A percentile compares a stretch with the other conserved stretches of the same genome.
phyloP scores from a whole-genome alignment of 2,888 invertebrate species.

The Drosophila hamatofila region DNA sequence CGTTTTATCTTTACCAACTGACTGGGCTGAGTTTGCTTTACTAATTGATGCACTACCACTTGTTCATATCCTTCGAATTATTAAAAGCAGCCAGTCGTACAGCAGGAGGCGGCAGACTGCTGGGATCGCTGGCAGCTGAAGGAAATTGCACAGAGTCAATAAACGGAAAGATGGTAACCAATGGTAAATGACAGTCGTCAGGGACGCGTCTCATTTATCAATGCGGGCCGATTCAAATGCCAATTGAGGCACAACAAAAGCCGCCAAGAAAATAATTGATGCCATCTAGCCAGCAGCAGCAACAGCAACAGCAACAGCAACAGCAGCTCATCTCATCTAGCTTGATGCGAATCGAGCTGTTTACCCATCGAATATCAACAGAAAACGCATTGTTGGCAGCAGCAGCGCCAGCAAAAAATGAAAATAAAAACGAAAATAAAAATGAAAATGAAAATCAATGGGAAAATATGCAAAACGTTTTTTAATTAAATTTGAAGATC shows the following conservation, averaged over 20 bases:
- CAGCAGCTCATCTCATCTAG: constrained; percentile 15
- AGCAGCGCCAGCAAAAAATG: background rate
- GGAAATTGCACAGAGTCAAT: constrained; percentile 43
- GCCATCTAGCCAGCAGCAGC: constrained; percentile 11
- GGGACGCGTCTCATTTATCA: constrained; percentile 33
- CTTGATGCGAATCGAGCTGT: background rate
- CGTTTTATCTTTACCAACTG: constrained; percentile 62
- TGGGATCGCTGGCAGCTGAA: background rate
- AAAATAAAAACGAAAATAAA: background rate
- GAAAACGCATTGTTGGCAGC: constrained; percentile 13
- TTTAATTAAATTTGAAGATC: constrained; percentile 78
- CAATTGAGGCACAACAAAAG: constrained; percentile 48
- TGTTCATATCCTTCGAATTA: constrained; percentile 61
- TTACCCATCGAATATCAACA: constrained; percentile 7
- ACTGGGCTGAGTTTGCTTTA: constrained; percentile 72
- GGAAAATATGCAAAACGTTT: constrained; percentile 66
- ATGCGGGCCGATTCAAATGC: constrained; percentile 53
- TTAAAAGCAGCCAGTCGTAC: constrained; percentile 14
- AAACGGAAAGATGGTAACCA: constrained; percentile 39
- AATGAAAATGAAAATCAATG: constrained; percentile 55
- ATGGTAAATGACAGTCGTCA: constrained; percentile 16
- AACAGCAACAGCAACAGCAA: background rate
- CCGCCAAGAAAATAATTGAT: constrained; percentile 42
- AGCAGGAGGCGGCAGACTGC: background rate
- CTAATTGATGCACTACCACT: constrained; percentile 76